Evolutionary conservation across 2,797 vertebrate species (phyloP), one percentile per base, ranked within the genome.

Genomic region (Acanthurus leucopareius): DNA sequence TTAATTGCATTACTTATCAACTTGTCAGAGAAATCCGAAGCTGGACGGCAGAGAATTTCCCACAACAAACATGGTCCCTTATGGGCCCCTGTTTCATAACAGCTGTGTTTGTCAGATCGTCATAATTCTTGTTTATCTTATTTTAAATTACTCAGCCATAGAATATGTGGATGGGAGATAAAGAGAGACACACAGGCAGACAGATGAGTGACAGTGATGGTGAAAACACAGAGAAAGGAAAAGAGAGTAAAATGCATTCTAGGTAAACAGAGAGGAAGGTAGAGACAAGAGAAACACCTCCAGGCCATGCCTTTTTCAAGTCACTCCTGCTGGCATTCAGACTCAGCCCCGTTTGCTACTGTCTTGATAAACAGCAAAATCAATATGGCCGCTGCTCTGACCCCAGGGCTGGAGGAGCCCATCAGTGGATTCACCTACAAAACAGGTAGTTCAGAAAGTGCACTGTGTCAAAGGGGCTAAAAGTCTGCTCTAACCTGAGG

Each of bases 321-420:
- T 79, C 79, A 66, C 73, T 81, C 48, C 32, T 86, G 63, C 76
- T 88, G 84, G 77, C 72, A 78, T 83, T 84, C 77, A 79, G 47
- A 70, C 67, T 57, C 79, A 74, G 79, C 65, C 75, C 80, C 87
- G 87, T 77, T 89, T 69, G 58, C 84, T 63, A 80, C 87, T 77
- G 80, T 89, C 90, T 89, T 88, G 80, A 85, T 88, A 88, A 88
- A 84, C 83, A 85, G 87, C 17, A 82, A 85, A 93, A 91, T 93
- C 91, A 89, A 90, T 90, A 84, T 79, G 75, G 86, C 73, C 63
- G 16, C 82, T 25, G 58, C 40, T 87, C 64, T 86, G 86, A 91
- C 84, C 87, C 68, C 0, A 7, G 66, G 73, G 88, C 73, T n/a
- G 71, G 59, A 80, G 69, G 53, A 88, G 58, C 67, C 73, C 76